phyloP scores from a whole-genome alignment of 1,140 invertebrate genomes.

The Tetramorium alpestre region DNA sequence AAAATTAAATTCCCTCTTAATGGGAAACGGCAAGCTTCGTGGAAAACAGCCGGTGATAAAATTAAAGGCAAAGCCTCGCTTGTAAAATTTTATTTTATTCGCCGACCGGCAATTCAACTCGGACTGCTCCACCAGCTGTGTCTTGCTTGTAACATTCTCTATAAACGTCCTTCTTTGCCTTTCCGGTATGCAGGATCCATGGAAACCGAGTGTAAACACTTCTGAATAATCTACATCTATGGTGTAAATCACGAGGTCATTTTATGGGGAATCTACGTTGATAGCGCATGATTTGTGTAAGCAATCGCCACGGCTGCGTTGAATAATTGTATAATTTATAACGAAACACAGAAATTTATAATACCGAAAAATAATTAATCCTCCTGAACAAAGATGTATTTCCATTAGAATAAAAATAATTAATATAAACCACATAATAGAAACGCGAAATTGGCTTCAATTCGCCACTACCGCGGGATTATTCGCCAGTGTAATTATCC shows the following conservation, averaged over 20 bases:
- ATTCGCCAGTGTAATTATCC: neutral
- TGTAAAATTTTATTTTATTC: conserved; percentile 78
- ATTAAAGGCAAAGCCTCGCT: conserved; percentile 73
- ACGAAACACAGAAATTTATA: neutral
- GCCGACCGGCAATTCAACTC: conserved; percentile 63
- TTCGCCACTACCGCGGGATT: neutral
- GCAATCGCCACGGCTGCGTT: neutral
- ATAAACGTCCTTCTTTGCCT: neutral
- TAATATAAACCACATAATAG: neutral
- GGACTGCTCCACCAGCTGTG: conserved; percentile 11
- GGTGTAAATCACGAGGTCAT: neutral
- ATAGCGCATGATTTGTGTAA: neutral
- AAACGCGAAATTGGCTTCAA: neutral
- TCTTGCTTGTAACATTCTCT: conserved; percentile 12
- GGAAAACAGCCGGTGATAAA: conserved; percentile 73
- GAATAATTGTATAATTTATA: neutral
- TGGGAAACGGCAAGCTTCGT: conserved; percentile 53
- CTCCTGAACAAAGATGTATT: neutral
- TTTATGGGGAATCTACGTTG: neutral
- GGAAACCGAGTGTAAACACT: conserved; percentile 6
- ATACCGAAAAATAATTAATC: neutral
- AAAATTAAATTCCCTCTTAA: conserved; percentile 73
- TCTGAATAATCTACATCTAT: neutral
- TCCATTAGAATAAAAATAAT: neutral
- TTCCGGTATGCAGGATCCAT: neutral